These are phyloP conservation scores for Molossus alvarezi DNA, from an alignment of 2,797 vertebrate species.

Conservation along the genomic window DNA sequence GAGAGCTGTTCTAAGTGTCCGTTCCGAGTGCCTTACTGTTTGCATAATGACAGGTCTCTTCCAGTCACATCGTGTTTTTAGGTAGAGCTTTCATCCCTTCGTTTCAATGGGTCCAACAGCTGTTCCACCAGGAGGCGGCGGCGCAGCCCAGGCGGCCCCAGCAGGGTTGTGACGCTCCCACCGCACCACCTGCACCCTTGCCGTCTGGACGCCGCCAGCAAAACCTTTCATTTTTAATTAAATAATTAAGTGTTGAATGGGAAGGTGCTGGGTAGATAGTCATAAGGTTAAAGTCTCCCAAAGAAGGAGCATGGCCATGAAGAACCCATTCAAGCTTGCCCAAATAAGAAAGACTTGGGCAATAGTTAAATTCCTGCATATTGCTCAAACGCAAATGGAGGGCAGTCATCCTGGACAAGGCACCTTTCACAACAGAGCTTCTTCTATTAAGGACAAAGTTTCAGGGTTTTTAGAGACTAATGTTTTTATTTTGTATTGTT, in stretches of 20 bases:
- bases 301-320: neutral
- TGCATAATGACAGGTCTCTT: constrained; percentile 86
- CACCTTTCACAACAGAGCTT: constrained; percentile 47
- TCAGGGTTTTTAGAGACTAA: constrained; percentile 12
- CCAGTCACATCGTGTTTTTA: too few relatives aligned
- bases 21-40: constrained; percentile 89
- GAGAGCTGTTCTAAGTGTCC: constrained; percentile 90
- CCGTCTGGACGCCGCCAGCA: neutral
- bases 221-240: neutral
- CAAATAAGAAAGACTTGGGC: constrained; percentile 9
- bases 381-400: constrained; percentile 17
- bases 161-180: too few relatives aligned
- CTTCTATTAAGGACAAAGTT: constrained; percentile 40
- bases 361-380: constrained; percentile 63
- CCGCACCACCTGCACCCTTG: too few relatives aligned
- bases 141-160: too few relatives aligned
- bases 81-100: too few relatives aligned
- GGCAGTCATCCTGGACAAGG: neutral
- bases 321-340: constrained; percentile 62
- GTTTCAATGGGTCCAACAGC: too few relatives aligned
- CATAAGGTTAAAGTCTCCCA: constrained; percentile 17
- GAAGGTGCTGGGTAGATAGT: constrained; percentile 1
- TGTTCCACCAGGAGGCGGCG: too few relatives aligned
- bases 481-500: neutral
- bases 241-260: constrained; percentile 67